Percentiles rank a stretch among this genome's conserved stretches.
phyloP scores from a whole-genome alignment of 2,888 invertebrate genomes.

The Myathropa florea region DNA sequence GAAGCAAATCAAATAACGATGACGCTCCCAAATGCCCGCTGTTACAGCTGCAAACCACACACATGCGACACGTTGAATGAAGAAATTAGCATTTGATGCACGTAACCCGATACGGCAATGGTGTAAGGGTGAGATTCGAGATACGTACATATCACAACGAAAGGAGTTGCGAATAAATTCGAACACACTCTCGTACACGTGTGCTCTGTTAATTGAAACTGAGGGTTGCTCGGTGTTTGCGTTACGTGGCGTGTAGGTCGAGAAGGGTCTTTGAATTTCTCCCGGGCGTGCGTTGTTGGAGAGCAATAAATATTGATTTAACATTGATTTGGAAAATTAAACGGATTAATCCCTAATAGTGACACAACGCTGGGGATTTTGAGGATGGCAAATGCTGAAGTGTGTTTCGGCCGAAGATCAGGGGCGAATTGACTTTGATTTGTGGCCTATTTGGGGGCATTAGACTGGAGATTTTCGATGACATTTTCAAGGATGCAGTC shows the following conservation, averaged over 20 bases:
- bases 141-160: not conserved
- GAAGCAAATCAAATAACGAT: conserved; percentile 26
- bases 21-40: not conserved
- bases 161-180: not conserved
- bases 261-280: not conserved
- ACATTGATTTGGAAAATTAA: conserved; percentile 35
- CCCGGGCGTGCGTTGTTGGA: not conserved
- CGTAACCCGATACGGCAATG: conserved; percentile 7
- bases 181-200: not conserved
- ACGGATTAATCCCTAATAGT: conserved; percentile 34
- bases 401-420: not conserved
- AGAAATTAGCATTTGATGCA: conserved; percentile 50
- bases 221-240: not conserved
- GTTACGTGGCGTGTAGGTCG: not conserved
- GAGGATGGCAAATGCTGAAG: not conserved
- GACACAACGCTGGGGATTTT: not conserved
- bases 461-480: not conserved
- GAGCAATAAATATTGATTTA: conserved; percentile 41
- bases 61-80: not conserved
- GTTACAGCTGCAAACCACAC: conserved; percentile 12
- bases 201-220: not conserved
- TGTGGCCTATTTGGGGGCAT: not conserved
- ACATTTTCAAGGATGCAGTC: not conserved
- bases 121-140: not conserved
- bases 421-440: not conserved